A percentile compares a stretch with the other conserved stretches of the same genome.
Evolutionary conservation across 2,797 vertebrate species (phyloP).

Genomic region (Artibeus lituratus): DNA sequence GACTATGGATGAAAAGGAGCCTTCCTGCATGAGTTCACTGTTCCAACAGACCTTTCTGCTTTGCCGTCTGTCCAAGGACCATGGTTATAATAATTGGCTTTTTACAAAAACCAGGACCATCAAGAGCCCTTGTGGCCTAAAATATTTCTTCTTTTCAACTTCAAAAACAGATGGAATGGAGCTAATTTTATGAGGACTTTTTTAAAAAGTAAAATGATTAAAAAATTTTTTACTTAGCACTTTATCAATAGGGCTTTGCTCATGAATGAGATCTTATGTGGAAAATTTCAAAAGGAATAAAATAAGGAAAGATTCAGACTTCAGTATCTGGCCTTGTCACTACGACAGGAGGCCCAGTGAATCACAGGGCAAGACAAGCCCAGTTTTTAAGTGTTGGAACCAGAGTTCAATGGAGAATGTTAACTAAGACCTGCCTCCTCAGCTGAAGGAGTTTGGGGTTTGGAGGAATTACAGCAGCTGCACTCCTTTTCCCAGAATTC

Average conservation of each 20-base stretch:
- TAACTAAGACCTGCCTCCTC: background rate
- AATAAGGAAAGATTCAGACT: background rate
- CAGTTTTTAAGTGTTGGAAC: background rate
- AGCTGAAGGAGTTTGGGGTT: background rate
- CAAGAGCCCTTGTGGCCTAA: background rate
- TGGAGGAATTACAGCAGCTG: background rate
- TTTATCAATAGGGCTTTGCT: background rate
- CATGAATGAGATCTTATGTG: background rate
- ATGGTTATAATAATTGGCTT: background rate
- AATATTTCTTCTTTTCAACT: background rate
- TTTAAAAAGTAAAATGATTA: background rate
- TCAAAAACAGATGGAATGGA: background rate
- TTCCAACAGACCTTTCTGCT: background rate
- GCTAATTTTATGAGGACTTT: background rate
- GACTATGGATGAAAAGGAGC: background rate
- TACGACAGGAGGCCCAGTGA: background rate
- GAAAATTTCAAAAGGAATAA: background rate
- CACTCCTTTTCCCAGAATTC: background rate
- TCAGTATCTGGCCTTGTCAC: background rate
- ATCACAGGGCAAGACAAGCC: background rate
- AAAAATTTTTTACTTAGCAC: background rate
- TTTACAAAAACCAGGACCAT: background rate
- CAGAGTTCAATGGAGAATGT: background rate
- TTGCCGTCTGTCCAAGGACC: background rate
- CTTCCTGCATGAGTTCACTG: fast-evolving